A percentile compares a stretch with the other conserved stretches of the same genome.
phyloP scores from a whole-genome alignment of 1,140 invertebrate species.

The Eriocheir sinensis region DNA sequence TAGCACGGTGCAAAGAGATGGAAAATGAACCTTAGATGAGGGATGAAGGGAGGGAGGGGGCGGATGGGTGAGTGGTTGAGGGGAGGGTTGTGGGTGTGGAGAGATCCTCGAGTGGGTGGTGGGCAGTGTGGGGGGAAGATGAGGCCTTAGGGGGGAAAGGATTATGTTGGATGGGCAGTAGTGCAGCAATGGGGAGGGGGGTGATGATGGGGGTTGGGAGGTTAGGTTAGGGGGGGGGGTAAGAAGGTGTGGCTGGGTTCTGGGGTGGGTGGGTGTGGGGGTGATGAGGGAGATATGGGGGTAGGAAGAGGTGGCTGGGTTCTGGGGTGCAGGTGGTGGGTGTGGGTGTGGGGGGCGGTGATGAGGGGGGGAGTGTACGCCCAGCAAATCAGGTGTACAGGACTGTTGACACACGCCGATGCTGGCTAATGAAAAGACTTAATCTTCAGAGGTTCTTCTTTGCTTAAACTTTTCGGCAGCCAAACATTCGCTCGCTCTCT shows the following conservation, averaged over 20 bases:
- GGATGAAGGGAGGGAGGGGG: too few species aligned
- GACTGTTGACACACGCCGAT: constrained; percentile 53
- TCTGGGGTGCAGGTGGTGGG: too few species aligned
- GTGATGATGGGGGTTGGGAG: not conserved
- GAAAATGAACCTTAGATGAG: not conserved
- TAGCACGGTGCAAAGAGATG: not conserved
- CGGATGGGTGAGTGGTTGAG: not conserved
- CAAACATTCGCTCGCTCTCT: constrained; percentile 55
- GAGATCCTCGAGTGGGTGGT: too few species aligned
- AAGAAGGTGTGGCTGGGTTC: not conserved
- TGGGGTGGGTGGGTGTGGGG: not conserved
- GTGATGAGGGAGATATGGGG: too few species aligned
- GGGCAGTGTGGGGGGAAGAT: too few species aligned
- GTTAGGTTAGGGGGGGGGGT: too few species aligned
- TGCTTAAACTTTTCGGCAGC: constrained; percentile 62
- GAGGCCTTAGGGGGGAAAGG: not conserved
- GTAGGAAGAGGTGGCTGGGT: too few species aligned
- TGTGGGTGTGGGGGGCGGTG: too few species aligned
- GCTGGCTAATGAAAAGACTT: constrained; percentile 63
- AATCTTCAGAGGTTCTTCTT: constrained; percentile 64
- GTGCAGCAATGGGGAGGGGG: not conserved
- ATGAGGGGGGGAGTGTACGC: constrained; percentile 40
- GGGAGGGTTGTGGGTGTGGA: not conserved
- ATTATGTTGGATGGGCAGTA: not conserved
- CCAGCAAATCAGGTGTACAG: constrained; percentile 58